Conservation (phyloP, 2,888 invertebrate species). For the Sinodicranocentrus sp. region DNA sequence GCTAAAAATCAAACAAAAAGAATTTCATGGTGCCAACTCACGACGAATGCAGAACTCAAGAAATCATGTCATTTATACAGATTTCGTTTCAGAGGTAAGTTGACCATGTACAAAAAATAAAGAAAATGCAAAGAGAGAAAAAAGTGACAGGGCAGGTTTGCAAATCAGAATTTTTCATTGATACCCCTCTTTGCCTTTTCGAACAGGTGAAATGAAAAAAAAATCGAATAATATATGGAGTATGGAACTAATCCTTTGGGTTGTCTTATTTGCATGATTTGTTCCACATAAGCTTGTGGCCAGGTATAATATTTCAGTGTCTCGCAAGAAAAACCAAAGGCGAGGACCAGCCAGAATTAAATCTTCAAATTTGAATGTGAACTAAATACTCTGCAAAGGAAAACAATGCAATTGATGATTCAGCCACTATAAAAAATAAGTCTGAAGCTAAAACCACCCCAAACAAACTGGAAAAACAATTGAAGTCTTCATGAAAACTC, state of each 20-base stretch:
- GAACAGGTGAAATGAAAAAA: too few species aligned
- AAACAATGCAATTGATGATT: too few species aligned
- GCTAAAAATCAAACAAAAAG: conserved; percentile 69
- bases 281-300: conserved; percentile 71
- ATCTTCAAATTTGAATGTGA: conserved; percentile 59
- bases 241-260: conserved; percentile 25
- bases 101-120: neutral
- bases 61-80: conserved; percentile 75
- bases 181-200: too few species aligned
- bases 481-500: too few species aligned
- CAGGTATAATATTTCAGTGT: conserved; percentile 74
- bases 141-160: neutral
- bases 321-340: conserved; percentile 68
- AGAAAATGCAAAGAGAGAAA: neutral
- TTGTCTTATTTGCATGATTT: conserved; percentile 37
- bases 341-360: conserved; percentile 60
- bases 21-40: conserved; percentile 70
- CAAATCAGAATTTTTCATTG: too few species aligned
- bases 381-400: too few species aligned
- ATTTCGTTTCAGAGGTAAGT: conserved; percentile 75
- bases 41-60: conserved; percentile 74
- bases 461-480: too few species aligned
- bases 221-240: too few species aligned
- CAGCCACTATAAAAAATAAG: too few species aligned
- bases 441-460: too few species aligned